These are phyloP conservation scores for Chrysolina haemoptera DNA, from an alignment of 2,888 invertebrate species.

Conservation along the genomic window DNA sequence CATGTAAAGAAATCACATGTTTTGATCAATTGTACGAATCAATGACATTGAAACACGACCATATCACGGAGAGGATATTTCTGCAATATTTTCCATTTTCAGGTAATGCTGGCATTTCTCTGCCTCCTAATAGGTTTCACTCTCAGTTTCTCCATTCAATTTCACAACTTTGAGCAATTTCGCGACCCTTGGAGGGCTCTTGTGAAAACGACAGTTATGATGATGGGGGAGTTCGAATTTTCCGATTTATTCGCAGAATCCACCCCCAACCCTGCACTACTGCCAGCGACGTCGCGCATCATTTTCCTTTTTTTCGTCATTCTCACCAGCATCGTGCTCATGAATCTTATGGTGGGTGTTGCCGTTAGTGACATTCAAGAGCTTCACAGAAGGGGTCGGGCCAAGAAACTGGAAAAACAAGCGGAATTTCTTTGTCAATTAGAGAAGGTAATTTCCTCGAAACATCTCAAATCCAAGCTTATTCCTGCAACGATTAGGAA, in stretches of 20 bases:
- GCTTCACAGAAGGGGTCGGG: conserved; percentile 61
- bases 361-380: conserved; percentile 73
- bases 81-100: conserved; percentile 39
- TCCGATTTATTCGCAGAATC: conserved; percentile 65
- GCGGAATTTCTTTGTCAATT: conserved; percentile 66
- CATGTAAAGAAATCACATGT: too few relatives aligned
- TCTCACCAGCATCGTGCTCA: conserved; percentile 72
- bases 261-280: conserved; percentile 37
- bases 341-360: conserved; percentile 73
- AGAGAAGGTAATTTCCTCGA: conserved; percentile 62
- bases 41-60: not conserved
- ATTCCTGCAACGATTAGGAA: conserved; percentile 49
- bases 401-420: conserved; percentile 65
- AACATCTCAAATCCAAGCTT: conserved; percentile 50
- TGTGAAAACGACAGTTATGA: conserved; percentile 74
- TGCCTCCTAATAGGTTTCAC: conserved; percentile 73
- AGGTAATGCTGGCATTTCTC: conserved; percentile 72
- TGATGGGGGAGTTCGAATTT: conserved; percentile 75
- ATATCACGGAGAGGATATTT: too few relatives aligned
- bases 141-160: conserved; percentile 73
- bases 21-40: not conserved
- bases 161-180: conserved; percentile 69
- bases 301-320: conserved; percentile 72
- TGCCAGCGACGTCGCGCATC: conserved; percentile 63
- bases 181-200: conserved; percentile 67